Percentiles rank a stretch among this genome's conserved stretches.
Evolutionary conservation across 2,888 invertebrate species (phyloP).

Genomic region (Trichogramma dendrolimi): DNA sequence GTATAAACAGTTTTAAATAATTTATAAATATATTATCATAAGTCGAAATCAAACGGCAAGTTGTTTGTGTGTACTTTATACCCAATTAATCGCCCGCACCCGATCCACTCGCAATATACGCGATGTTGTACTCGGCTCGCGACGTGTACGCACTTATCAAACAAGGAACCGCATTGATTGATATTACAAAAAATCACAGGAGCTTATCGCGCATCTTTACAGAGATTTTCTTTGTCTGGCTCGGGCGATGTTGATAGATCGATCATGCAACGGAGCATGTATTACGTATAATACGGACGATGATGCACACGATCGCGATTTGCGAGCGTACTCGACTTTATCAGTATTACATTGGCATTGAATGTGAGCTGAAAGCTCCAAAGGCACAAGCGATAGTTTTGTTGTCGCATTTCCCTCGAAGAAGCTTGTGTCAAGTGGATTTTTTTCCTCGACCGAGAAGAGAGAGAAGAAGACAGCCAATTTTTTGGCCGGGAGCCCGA

Average conservation of each 20-base stretch:
- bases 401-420: neutral
- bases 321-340: slow-evolving; percentile 23
- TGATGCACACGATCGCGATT: neutral
- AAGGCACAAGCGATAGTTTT: neutral
- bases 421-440: neutral
- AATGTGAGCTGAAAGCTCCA: slow-evolving; percentile 15
- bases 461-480: too few relatives aligned
- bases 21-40: slow-evolving; percentile 22
- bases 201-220: neutral
- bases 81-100: too few relatives aligned
- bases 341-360: slow-evolving; percentile 33
- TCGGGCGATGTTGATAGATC: slow-evolving; percentile 8
- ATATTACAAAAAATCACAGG: too few relatives aligned
- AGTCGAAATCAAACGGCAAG: slow-evolving; percentile 16
- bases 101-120: too few relatives aligned
- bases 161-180: neutral
- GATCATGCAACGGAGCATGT: slow-evolving; percentile 8
- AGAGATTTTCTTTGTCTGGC: slow-evolving; percentile 28
- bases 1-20: slow-evolving; percentile 25
- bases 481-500: too few relatives aligned
- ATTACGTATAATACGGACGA: slow-evolving; percentile 10
- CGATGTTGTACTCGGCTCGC: too few relatives aligned
- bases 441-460: too few relatives aligned
- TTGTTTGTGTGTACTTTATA: neutral
- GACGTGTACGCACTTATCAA: neutral